Evolutionary conservation across 2,797 vertebrate genomes (phyloP), one percentile per base, ranked within the genome.

Genomic region (Lutjanus campechanus): DNA sequence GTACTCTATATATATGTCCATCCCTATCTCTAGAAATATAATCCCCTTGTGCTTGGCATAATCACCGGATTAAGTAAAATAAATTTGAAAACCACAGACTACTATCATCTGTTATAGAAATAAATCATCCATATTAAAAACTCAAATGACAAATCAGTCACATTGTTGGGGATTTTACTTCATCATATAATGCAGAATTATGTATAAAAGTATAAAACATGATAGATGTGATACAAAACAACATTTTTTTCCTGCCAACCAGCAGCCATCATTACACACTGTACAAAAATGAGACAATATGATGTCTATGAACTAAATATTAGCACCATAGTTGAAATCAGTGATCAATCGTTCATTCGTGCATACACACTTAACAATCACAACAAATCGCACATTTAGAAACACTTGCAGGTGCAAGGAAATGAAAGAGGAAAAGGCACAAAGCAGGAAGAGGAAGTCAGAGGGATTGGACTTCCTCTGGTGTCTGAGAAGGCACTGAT

Each of bases 291-390:
- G 41, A 88, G 81, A 89, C 83, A 85, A 81, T 82, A 85, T 70
- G 68, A 77, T 69, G 85, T 92, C 88, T 91, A 15, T 60, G 60
- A 75, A 88, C 70, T 89, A 60, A 85, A 70, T 62, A 87, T 75
- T 93, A 93, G 93, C 92, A 94, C 93, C 93, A 61, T 90, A 44
- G 77, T 85, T 91, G 92, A 93, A 94, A 94, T 93, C 92, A 90
- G 91, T 87, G 89, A 88, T 87, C 70, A 67, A 64, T 83, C 88
- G 83, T 76, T 85, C 75, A 81, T 76, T 85, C 75, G 79, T 50
- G 22, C 66, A 1, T 51, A 49, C 70, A 78, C 53, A 79, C 62
- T 47, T 53, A 46, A 46, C 78, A 69, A 76, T 59, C 83, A 71
- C 62, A 70, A 76, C 41, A 82, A 79, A 20, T 83, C 66, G 77